Conservation (phyloP, 2,888 invertebrate species). For the Eulithis prunata region DNA sequence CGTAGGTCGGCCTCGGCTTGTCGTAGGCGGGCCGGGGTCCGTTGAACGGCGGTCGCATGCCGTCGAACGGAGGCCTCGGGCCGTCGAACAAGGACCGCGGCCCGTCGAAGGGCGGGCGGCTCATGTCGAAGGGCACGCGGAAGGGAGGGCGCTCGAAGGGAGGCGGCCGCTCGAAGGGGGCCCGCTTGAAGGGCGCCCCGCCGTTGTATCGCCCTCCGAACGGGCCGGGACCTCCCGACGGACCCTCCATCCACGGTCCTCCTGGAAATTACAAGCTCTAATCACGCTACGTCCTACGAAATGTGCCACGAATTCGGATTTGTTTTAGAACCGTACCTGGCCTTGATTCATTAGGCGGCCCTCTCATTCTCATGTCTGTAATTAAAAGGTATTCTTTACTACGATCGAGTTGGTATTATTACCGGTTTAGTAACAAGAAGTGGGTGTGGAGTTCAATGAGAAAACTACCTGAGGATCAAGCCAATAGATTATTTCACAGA, state of each 20-base stretch:
- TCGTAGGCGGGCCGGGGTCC: slow-evolving; percentile 57
- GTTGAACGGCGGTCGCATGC: slow-evolving; percentile 60
- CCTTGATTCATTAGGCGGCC: slow-evolving; percentile 70
- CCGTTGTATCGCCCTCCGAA: slow-evolving; percentile 77
- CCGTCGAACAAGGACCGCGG: slow-evolving; percentile 54
- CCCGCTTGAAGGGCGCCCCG: slow-evolving; percentile 68
- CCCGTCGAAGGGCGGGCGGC: slow-evolving; percentile 57
- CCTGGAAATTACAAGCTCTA: slow-evolving; percentile 24
- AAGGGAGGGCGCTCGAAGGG: slow-evolving; percentile 61
- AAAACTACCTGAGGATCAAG: too few species aligned
- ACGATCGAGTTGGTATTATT: too few species aligned
- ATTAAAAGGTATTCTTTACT: slow-evolving; percentile 57
- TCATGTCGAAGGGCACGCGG: slow-evolving; percentile 54
- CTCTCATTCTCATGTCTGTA: slow-evolving; percentile 80
- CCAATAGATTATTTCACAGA: too few species aligned
- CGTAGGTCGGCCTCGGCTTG: slow-evolving; percentile 61
- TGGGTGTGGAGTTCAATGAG: too few species aligned
- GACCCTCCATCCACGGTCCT: slow-evolving; percentile 79
- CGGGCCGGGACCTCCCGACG: slow-evolving; percentile 59
- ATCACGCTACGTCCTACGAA: slow-evolving; percentile 11
- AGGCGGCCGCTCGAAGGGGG: slow-evolving; percentile 44
- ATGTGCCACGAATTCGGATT: neutral
- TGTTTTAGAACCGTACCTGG: slow-evolving; percentile 63
- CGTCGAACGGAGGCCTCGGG: slow-evolving; percentile 52
- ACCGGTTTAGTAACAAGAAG: too few species aligned